A percentile compares a stretch with the other conserved stretches of the same genome.
These are phyloP conservation scores for Agrilus biguttatus DNA, from an alignment of 2,888 invertebrate genomes.

Conservation along the genomic window DNA sequence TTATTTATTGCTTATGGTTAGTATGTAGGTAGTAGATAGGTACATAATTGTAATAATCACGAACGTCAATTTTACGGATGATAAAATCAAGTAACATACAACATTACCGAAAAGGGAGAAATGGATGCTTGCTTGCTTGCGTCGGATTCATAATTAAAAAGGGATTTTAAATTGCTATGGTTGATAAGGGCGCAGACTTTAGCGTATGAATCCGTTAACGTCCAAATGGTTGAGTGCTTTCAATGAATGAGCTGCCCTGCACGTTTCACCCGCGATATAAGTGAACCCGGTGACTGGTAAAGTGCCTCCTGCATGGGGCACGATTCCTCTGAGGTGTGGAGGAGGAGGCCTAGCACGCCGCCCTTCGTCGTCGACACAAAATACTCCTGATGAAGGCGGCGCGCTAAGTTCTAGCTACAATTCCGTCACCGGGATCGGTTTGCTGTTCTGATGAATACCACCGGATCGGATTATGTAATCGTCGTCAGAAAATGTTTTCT, in stretches of 20 bases:
- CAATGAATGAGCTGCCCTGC: slow-evolving; percentile 35
- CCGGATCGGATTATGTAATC: slow-evolving; percentile 64
- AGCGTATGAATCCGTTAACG: slow-evolving; percentile 22
- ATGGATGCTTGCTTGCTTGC: no score
- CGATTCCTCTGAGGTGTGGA: slow-evolving; percentile 28
- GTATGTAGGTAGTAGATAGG: no score
- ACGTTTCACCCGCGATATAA: slow-evolving; percentile 55
- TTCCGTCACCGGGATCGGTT: slow-evolving; percentile 78
- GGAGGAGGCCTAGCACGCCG: slow-evolving; percentile 25
- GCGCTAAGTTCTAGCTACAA: slow-evolving; percentile 94
- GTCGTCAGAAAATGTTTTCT: slow-evolving; percentile 79
- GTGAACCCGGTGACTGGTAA: slow-evolving; percentile 62
- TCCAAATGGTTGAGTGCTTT: slow-evolving; percentile 22
- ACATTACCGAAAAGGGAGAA: no score
- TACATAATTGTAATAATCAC: no score
- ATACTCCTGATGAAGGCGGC: slow-evolving; percentile 57
- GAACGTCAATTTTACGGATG: no score
- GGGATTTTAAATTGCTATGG: no score
- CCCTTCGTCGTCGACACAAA: slow-evolving; percentile 45
- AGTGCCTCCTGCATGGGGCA: slow-evolving; percentile 36
- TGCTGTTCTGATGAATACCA: slow-evolving; percentile 31
- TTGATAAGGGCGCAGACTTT: no score
- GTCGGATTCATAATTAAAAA: no score
- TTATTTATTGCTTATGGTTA: no score
- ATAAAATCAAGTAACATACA: no score